phyloP scores from a whole-genome alignment of 2,113 vertebrate species.

The Raphicerus campestris region DNA sequence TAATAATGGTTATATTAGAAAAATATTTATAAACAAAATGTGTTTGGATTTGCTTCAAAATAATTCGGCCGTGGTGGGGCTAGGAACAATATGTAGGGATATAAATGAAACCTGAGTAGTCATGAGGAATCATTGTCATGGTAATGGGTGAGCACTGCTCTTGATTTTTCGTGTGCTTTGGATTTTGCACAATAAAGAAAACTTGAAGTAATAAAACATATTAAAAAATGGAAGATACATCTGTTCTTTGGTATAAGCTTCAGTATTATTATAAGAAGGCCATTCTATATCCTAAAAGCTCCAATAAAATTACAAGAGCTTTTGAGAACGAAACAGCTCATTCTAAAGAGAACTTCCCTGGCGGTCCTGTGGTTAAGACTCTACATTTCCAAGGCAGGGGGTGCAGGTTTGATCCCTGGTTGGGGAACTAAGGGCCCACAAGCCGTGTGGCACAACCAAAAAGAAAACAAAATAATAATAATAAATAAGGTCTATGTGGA shows the following conservation, averaged over 20 bases:
- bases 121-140: background rate
- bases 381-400: background rate
- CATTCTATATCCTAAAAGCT: background rate
- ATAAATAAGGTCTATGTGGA: background rate
- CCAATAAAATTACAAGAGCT: slow-evolving; percentile 5
- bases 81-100: background rate
- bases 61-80: background rate
- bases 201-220: background rate
- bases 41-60: background rate
- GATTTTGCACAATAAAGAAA: background rate
- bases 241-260: background rate
- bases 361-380: background rate
- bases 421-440: background rate
- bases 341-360: background rate
- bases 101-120: background rate
- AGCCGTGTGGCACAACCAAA: background rate
- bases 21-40: background rate
- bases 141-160: background rate
- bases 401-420: background rate
- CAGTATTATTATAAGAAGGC: background rate
- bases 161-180: background rate
- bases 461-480: background rate
- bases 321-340: background rate
- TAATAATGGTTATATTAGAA: background rate
- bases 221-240: background rate